phyloP scores from a whole-genome alignment of 2,113 vertebrate species.

The Festucalex cinctus region DNA sequence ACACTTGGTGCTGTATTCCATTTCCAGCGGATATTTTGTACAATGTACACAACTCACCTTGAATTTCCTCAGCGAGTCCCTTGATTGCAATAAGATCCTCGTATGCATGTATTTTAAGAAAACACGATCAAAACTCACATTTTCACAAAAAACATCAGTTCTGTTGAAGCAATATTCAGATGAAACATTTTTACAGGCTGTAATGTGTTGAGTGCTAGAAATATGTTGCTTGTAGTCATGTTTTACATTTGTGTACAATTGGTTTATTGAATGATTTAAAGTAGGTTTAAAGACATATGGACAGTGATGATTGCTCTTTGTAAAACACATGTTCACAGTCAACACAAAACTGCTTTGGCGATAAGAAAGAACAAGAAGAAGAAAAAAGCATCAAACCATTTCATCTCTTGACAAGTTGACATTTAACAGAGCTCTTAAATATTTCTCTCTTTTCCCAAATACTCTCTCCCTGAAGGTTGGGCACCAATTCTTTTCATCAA shows the following conservation, averaged over 20 bases:
- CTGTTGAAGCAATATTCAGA: not conserved
- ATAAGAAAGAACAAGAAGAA: slow-evolving; percentile 28
- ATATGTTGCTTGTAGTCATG: not conserved
- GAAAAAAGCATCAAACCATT: slow-evolving; percentile 38
- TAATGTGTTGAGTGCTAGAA: not conserved
- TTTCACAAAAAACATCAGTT: not conserved
- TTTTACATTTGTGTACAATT: slow-evolving; percentile 38
- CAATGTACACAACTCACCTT: not conserved
- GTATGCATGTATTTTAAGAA: not conserved
- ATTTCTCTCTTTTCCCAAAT: slow-evolving; percentile 74
- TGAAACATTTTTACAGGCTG: not conserved
- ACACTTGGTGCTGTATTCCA: not conserved
- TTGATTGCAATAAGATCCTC: not conserved
- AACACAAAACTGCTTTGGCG: slow-evolving; percentile 36
- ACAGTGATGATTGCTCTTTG: slow-evolving; percentile 42
- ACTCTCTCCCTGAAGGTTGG: slow-evolving; percentile 47
- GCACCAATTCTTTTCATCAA: slow-evolving; percentile 38
- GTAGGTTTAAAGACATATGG: slow-evolving; percentile 56
- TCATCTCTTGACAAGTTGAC: slow-evolving; percentile 54
- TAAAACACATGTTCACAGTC: slow-evolving; percentile 59
- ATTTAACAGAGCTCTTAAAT: slow-evolving; percentile 28
- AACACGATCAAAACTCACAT: not conserved
- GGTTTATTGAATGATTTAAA: slow-evolving; percentile 74
- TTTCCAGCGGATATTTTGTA: not conserved
- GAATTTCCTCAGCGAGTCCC: not conserved